A percentile compares a stretch with the other conserved stretches of the same genome.
These are phyloP conservation scores for Drosophila leontia DNA, from an alignment of 1,140 invertebrate species.

Conservation along the genomic window DNA sequence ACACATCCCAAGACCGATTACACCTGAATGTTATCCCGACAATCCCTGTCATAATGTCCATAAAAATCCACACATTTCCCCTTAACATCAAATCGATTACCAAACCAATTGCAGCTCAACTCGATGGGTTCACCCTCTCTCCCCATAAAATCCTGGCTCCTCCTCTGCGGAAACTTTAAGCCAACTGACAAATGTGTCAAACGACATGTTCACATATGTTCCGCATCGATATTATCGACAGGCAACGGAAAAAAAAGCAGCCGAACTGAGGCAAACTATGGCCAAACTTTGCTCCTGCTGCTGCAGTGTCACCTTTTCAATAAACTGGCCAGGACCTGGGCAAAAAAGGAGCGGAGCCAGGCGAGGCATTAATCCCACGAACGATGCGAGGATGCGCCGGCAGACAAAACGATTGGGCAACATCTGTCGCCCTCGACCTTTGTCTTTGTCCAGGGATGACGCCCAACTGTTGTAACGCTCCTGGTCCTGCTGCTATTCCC, in stretches of 20 bases:
- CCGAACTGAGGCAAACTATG: slow-evolving; percentile 58
- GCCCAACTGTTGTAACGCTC: slow-evolving; percentile 13
- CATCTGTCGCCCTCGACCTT: slow-evolving; percentile 75
- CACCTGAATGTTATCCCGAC: not conserved
- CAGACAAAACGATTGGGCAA: slow-evolving; percentile 79
- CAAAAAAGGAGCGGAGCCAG: slow-evolving; percentile 31
- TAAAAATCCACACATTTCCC: not conserved
- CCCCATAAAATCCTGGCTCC: not conserved
- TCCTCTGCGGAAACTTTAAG: slow-evolving; percentile 54
- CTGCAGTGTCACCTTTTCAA: slow-evolving; percentile 79
- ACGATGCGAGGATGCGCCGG: slow-evolving; percentile 58
- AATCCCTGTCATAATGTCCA: slow-evolving; percentile 11
- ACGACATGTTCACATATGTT: slow-evolving; percentile 82
- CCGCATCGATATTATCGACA: slow-evolving; percentile 77
- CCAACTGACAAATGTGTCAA: slow-evolving; percentile 82
- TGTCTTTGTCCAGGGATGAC: slow-evolving; percentile 47
- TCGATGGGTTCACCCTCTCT: slow-evolving; percentile 1
- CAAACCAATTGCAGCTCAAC: slow-evolving; percentile 39
- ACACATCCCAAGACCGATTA: not conserved
- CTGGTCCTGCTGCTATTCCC: slow-evolving; percentile 3
- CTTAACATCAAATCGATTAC: not conserved
- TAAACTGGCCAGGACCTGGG: slow-evolving; percentile 68
- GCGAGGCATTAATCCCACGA: slow-evolving; percentile 76
- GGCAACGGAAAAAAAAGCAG: slow-evolving; percentile 16
- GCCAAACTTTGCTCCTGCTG: slow-evolving; percentile 42